A percentile compares a stretch with the other conserved stretches of the same genome.
Evolutionary conservation across 2,113 vertebrate species (phyloP).

Genomic region (Zeus faber): DNA sequence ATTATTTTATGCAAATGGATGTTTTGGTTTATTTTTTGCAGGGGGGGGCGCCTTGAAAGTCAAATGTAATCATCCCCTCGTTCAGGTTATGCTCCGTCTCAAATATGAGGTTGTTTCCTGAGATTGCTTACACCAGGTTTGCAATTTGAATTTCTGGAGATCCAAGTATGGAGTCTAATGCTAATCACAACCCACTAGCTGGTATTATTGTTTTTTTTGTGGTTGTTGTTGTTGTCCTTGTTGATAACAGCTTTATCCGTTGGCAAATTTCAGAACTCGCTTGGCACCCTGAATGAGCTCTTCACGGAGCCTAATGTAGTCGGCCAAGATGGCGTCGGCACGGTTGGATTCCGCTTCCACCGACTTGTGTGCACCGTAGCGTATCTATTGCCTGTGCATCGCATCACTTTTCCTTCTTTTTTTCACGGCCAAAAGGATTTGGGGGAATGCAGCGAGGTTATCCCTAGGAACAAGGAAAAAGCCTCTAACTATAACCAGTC

Average conservation of each 20-base stretch:
- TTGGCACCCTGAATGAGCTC: constrained; percentile 57
- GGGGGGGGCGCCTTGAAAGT: constrained; percentile 69
- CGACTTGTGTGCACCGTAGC: constrained; percentile 38
- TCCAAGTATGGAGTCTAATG: constrained; percentile 50
- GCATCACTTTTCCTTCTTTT: constrained; percentile 41
- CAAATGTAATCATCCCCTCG: constrained; percentile 73
- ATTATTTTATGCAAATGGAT: neutral
- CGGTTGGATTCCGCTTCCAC: constrained; percentile 45
- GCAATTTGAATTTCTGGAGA: constrained; percentile 62
- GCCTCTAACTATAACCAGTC: constrained; percentile 64
- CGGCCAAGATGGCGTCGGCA: constrained; percentile 50
- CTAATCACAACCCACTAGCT: constrained; percentile 68
- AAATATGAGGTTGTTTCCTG: constrained; percentile 64
- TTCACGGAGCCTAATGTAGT: constrained; percentile 43
- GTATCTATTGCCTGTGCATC: constrained; percentile 49
- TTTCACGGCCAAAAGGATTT: constrained; percentile 65
- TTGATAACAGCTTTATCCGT: constrained; percentile 57
- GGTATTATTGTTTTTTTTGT: constrained; percentile 21
- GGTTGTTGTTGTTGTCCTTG: constrained; percentile 37
- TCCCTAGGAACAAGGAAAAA: constrained; percentile 50
- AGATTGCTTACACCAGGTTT: constrained; percentile 50
- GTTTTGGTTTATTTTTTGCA: neutral
- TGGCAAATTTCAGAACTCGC: constrained; percentile 49
- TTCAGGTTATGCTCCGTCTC: constrained; percentile 62
- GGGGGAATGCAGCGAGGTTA: constrained; percentile 47